Conservation (phyloP, 2,113 vertebrate species). For the Malurus elegans region DNA sequence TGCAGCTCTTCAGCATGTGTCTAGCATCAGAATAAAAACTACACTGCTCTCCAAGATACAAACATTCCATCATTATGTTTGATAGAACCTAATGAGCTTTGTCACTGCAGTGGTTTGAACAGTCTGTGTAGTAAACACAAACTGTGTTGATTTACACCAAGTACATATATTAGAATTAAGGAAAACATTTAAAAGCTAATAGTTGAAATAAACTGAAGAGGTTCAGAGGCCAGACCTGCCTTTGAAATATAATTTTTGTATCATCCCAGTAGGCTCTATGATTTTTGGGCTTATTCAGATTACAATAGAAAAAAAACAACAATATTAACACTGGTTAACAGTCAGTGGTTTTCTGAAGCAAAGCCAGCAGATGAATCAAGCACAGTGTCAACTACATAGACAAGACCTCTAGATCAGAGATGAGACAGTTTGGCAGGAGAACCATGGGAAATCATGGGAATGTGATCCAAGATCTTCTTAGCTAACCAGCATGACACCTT, state of each 20-base stretch:
- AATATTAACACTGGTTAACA: not conserved
- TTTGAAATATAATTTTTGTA: not conserved
- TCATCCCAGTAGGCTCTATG: not conserved
- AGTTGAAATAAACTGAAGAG: not conserved
- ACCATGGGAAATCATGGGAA: not conserved
- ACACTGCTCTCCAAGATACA: not conserved
- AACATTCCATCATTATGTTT: not conserved
- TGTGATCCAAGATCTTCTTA: not conserved
- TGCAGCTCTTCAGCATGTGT: not conserved
- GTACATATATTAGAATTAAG: not conserved
- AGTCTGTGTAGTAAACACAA: not conserved
- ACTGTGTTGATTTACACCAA: not conserved
- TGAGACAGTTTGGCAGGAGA: not conserved
- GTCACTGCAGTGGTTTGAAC: not conserved
- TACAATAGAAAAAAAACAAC: not conserved
- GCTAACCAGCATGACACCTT: not conserved
- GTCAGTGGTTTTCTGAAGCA: not conserved
- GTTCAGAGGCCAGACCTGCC: not conserved
- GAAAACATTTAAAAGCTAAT: not conserved
- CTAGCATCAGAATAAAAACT: not conserved
- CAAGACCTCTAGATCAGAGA: not conserved
- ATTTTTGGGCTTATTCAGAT: not conserved
- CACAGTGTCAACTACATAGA: not conserved
- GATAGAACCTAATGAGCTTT: conserved; percentile 2
- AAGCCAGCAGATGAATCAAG: not conserved